A percentile compares a stretch with the other conserved stretches of the same genome.
These are phyloP conservation scores for Semibalanus balanoides DNA, from an alignment of 1,140 invertebrate genomes.

Conservation along the genomic window DNA sequence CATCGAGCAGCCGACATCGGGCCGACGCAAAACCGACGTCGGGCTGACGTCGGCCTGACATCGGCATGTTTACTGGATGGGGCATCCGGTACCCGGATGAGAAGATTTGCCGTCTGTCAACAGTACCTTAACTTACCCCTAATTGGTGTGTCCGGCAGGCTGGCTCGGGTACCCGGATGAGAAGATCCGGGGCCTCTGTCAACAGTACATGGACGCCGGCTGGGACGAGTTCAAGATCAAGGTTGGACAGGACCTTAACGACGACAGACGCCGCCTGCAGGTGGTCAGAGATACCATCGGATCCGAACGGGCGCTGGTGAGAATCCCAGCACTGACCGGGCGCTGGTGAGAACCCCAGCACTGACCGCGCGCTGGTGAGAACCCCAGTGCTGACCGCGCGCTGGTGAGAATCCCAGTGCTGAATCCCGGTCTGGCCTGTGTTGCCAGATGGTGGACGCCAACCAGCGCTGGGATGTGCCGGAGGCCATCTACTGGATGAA, in stretches of 20 bases:
- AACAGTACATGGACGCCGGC: conserved; percentile 53
- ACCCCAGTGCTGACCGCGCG: neutral
- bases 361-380: conserved; percentile 31
- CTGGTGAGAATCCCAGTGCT: conserved; percentile 32
- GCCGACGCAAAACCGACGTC: too few species aligned
- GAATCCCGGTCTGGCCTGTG: neutral
- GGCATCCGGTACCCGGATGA: too few species aligned
- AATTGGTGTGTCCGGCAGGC: conserved; percentile 41
- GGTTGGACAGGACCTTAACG: conserved; percentile 64
- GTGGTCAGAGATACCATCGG: conserved; percentile 64
- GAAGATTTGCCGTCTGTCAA: too few species aligned
- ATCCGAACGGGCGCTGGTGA: conserved; percentile 50
- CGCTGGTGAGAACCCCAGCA: conserved; percentile 31
- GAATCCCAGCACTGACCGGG: conserved; percentile 8
- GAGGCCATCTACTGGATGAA: conserved; percentile 77
- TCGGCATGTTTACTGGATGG: too few species aligned
- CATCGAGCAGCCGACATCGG: too few species aligned
- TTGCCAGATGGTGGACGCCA: conserved; percentile 68
- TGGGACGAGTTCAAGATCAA: conserved; percentile 78
- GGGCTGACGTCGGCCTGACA: too few species aligned
- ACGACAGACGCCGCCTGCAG: conserved; percentile 54
- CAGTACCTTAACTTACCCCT: too few species aligned
- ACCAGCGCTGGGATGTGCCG: conserved; percentile 76
- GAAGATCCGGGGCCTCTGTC: conserved; percentile 47
- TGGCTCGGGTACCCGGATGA: conserved; percentile 66